phyloP scores from a whole-genome alignment of 2,797 vertebrate species.

The Myiotriccus ornatus region DNA sequence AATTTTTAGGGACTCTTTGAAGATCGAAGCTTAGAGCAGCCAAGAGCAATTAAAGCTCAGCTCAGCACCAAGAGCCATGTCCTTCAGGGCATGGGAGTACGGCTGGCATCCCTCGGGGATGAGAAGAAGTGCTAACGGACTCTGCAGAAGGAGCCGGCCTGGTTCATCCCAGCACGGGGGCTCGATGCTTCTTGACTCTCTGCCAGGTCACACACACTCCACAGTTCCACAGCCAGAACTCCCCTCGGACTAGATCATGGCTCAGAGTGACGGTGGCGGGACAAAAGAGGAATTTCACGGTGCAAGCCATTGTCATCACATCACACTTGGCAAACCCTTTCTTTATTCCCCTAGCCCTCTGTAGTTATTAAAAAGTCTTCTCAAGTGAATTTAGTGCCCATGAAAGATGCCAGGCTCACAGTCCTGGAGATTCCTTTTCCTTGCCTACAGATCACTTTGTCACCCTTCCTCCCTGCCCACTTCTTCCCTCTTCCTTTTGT shows the following conservation, averaged over 20 bases:
- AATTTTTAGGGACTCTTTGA: neutral
- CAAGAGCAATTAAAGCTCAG: neutral
- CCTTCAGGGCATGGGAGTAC: neutral
- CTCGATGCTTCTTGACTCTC: neutral
- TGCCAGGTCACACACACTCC: conserved; percentile 18
- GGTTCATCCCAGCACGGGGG: neutral
- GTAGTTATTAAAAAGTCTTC: conserved; percentile 23
- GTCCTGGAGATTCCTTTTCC: neutral
- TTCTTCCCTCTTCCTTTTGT: neutral
- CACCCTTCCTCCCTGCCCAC: neutral
- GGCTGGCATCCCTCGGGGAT: neutral
- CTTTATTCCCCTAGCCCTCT: neutral
- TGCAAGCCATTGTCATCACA: conserved; percentile 22
- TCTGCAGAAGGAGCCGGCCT: neutral
- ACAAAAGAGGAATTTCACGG: neutral
- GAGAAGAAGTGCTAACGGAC: neutral
- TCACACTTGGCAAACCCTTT: conserved; percentile 22
- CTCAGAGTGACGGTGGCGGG: neutral
- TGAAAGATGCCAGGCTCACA: neutral
- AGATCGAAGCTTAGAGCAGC: neutral
- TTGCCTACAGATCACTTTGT: neutral
- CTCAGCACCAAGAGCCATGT: neutral
- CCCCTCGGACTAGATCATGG: neutral
- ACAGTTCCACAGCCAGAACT: neutral
- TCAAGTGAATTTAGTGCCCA: conserved; percentile 12